These are phyloP conservation scores for Pseudomyrmex gracilis DNA, from an alignment of 1,140 invertebrate species.

Conservation along the genomic window DNA sequence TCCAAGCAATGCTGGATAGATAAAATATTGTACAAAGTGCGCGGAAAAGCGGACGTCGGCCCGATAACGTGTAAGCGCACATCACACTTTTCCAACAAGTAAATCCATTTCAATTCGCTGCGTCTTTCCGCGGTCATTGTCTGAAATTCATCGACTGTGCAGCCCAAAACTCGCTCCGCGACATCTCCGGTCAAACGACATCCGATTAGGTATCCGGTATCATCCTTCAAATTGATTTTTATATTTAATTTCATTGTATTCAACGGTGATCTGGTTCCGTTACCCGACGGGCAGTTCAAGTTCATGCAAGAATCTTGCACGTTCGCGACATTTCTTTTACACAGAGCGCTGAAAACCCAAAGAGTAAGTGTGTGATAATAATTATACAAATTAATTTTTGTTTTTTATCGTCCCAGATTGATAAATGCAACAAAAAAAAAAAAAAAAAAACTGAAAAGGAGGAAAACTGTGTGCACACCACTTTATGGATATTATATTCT, in stretches of 20 bases:
- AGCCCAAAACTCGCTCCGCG: slow-evolving; percentile 80
- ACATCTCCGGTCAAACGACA: slow-evolving; percentile 79
- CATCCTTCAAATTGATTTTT: slow-evolving; percentile 83
- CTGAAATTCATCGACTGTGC: slow-evolving; percentile 77
- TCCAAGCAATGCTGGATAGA: slow-evolving; percentile 66
- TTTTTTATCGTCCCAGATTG: background rate
- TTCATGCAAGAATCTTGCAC: slow-evolving; percentile 83
- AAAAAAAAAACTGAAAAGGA: too few relatives aligned
- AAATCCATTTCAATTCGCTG: slow-evolving; percentile 77
- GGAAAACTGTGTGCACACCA: slow-evolving; percentile 72
- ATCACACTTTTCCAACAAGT: slow-evolving; percentile 75
- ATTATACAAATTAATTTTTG: background rate
- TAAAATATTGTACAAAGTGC: slow-evolving; percentile 81
- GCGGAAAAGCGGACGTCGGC: slow-evolving; percentile 72
- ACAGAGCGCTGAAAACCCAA: slow-evolving; percentile 77
- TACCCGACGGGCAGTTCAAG: slow-evolving; percentile 83
- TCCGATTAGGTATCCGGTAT: slow-evolving; percentile 83
- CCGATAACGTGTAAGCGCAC: slow-evolving; percentile 81
- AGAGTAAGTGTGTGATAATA: background rate
- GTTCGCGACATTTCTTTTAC: slow-evolving; percentile 76
- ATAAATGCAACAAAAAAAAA: too few relatives aligned
- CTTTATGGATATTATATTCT: slow-evolving; percentile 73
- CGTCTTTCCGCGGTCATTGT: slow-evolving; percentile 75
- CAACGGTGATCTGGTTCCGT: slow-evolving; percentile 76
- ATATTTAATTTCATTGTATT: slow-evolving; percentile 79